Percentiles rank a stretch among this genome's conserved stretches.
Evolutionary conservation across 2,797 vertebrate species (phyloP).

Genomic region (Amblyraja radiata): DNA sequence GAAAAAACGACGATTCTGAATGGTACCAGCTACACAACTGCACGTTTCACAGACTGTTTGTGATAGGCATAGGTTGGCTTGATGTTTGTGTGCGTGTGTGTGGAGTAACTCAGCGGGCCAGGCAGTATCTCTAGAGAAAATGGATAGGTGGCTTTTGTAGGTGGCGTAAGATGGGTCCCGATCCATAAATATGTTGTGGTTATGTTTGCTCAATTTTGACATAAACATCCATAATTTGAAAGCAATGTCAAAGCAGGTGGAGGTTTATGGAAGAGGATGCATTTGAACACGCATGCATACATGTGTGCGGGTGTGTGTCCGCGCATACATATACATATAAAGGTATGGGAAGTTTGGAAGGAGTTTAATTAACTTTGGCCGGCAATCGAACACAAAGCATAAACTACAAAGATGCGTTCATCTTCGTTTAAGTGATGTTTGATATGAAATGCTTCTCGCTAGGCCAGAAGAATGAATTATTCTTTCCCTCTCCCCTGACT

Average conservation of each 20-base stretch:
- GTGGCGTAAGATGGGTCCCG: too few species aligned
- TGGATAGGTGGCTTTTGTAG: too few species aligned
- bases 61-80: background rate
- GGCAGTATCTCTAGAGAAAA: too few species aligned
- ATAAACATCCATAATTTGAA: background rate
- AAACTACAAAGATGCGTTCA: conserved; percentile 21
- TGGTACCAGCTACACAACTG: background rate
- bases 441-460: conserved; percentile 39
- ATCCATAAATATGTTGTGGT: background rate
- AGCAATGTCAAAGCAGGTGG: background rate
- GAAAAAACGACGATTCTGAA: background rate
- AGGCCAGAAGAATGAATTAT: background rate
- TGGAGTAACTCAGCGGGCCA: too few species aligned
- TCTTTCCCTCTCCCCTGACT: background rate
- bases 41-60: conserved; percentile 10
- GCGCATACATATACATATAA: too few species aligned
- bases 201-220: background rate
- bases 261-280: background rate
- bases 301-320: too few species aligned
- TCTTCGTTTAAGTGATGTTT: conserved; percentile 39
- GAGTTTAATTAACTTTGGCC: conserved; percentile 51
- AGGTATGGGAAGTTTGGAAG: conserved; percentile 41
- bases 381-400: conserved; percentile 48
- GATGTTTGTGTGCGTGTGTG: conserved; percentile 34
- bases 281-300: background rate